Percentiles rank a stretch among this genome's conserved stretches.
Evolutionary conservation across 2,797 vertebrate genomes (phyloP).

Genomic region (Chiroxiphia lanceolata): DNA sequence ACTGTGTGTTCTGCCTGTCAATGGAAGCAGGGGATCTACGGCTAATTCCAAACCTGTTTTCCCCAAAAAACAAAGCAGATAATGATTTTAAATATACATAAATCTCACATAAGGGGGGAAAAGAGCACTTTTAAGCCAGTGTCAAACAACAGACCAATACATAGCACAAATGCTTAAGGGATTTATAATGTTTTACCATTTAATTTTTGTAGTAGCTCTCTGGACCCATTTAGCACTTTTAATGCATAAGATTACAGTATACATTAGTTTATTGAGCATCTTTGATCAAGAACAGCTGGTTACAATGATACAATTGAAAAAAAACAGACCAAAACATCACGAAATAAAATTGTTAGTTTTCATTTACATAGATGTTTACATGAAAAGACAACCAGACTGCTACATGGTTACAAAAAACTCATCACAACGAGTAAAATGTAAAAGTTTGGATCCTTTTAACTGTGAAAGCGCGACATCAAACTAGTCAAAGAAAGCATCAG

Average conservation of each 20-base stretch:
- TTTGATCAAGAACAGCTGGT: background rate
- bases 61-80: constrained; percentile 59
- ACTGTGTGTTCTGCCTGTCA: constrained; percentile 82
- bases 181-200: background rate
- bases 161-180: background rate
- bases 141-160: background rate
- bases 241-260: background rate
- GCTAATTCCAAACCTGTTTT: constrained; percentile 88
- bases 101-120: background rate
- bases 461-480: background rate
- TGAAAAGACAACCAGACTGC: background rate
- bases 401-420: background rate
- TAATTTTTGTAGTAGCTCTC: background rate
- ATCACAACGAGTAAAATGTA: background rate
- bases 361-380: background rate
- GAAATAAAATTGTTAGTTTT: background rate
- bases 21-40: constrained; percentile 88
- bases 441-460: background rate
- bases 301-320: background rate
- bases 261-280: background rate
- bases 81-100: background rate
- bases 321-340: background rate
- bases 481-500: background rate
- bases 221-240: background rate
- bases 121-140: background rate